Percentiles rank a stretch among this genome's conserved stretches.
Conservation (phyloP, 2,797 vertebrate species). For the Antrozous pallidus region DNA sequence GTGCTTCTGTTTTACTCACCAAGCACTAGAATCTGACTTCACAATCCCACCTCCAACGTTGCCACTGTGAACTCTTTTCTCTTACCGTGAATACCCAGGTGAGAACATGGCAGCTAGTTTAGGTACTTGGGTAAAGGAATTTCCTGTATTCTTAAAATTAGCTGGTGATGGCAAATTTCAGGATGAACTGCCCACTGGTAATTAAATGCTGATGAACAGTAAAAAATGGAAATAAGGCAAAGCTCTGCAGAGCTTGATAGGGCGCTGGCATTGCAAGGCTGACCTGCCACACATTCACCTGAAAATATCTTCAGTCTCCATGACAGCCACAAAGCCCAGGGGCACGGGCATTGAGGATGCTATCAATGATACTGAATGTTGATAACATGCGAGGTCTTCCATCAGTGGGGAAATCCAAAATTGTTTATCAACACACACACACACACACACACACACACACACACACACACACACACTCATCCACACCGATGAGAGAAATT, state of each 20-base stretch:
- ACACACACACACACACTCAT: neutral
- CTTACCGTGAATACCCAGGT: slow-evolving; percentile 2
- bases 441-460: neutral
- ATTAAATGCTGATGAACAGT: slow-evolving; percentile 48
- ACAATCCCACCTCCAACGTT: neutral
- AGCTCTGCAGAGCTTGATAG: neutral
- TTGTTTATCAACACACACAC: neutral
- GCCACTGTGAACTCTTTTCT: neutral
- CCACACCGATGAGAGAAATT: slow-evolving; percentile 3
- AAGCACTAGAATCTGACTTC: neutral
- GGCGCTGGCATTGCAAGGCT: neutral
- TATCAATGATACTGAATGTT: neutral
- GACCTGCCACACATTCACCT: neutral
- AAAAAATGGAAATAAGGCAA: neutral
- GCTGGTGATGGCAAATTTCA: neutral
- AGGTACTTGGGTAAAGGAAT: neutral
- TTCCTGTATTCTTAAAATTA: neutral
- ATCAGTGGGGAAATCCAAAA: slow-evolving; percentile 2
- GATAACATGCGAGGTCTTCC: neutral
- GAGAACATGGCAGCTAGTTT: slow-evolving; percentile 38
- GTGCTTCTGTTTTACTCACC: neutral
- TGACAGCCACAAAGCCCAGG: neutral
- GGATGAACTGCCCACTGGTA: slow-evolving; percentile 15
- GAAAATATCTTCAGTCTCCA: neutral
- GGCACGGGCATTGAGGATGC: neutral